Evolutionary conservation across 2,797 vertebrate species (phyloP).

Genomic region (Onychomys leucogaster): DNA sequence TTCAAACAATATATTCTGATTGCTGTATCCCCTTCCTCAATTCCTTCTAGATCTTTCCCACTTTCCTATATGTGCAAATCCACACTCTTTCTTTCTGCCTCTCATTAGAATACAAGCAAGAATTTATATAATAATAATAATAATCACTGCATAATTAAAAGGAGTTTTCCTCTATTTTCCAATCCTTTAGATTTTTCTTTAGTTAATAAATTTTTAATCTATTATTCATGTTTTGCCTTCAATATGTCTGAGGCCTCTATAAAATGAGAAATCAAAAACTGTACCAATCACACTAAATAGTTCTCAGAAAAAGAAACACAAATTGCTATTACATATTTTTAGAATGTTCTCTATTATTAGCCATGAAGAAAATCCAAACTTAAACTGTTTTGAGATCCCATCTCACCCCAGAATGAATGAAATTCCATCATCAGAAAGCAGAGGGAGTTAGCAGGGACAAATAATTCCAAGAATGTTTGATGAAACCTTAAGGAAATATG

Average conservation of each 20-base stretch:
- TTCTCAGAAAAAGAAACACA: neutral
- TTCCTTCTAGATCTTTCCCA: neutral
- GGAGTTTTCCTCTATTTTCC: neutral
- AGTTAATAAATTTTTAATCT: neutral
- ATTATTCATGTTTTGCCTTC: neutral
- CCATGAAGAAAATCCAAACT: neutral
- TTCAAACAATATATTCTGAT: neutral
- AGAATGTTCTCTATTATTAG: neutral
- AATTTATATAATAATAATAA: neutral
- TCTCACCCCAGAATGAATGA: neutral
- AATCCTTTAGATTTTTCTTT: neutral
- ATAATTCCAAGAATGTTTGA: neutral
- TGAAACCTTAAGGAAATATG: neutral
- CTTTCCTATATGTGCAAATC: neutral
- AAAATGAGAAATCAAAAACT: neutral
- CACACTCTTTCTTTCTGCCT: neutral
- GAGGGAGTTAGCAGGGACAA: neutral
- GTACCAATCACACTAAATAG: neutral
- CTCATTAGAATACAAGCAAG: neutral
- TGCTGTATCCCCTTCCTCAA: neutral
- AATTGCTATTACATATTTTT: neutral
- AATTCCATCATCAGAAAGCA: neutral
- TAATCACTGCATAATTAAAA: neutral
- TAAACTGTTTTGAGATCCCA: neutral
- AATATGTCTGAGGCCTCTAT: neutral